Base-by-base conservation (phyloP, 2,888 invertebrate species). In the Steinernema hermaphroditum region DNA sequence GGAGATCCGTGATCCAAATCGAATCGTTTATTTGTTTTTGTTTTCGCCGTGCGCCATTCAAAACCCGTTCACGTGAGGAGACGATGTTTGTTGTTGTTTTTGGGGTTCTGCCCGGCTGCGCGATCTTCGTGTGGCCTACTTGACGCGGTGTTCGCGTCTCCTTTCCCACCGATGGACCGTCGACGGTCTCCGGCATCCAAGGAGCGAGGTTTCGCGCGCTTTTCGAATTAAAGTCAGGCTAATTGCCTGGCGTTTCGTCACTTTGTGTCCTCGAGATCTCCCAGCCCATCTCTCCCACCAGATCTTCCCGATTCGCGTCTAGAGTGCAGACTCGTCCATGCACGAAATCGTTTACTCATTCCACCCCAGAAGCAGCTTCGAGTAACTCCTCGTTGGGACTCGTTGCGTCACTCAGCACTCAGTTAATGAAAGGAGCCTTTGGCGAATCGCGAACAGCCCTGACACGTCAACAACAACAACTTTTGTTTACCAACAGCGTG, bases 11-110 rank as follows among this genome's bases (percentile, higher is more conserved):
- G 62, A 62, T 62, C 62, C 62, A 62, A 62, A 62, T 62, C 62
- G 62, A 62, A 62, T 62, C 62, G 62, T 62, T 62, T 62, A 62
- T 62, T 62, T 62, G 62, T 62, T 62, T 62, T 62, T 62, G 62
- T 62, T 62, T 62, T 62, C 62, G 62, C 27, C 22, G 22, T 27
- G 54, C 29, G 32, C 62, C 32, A 22, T 24, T 4, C 50, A 50
- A 62, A 62, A 62, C 62, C 62, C 62, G 62, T 62, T 62, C 62
- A 62, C 62, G 62, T 62, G 54, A 54, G 54, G 54, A 14, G 62
- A 62, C 32, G 62, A 62, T 62, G 62, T 14, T 62, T 62, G 62
- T 62, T 62, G 62, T 62, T 62, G 62, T 62, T 62, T 62, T 62
- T 62, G 22, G 37, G 62, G 62, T 62, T 62, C 62, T 62, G 62